Evolutionary conservation across 2,888 invertebrate species (phyloP), one percentile per base, ranked within the genome.

Genomic region (Linyphia triangularis): DNA sequence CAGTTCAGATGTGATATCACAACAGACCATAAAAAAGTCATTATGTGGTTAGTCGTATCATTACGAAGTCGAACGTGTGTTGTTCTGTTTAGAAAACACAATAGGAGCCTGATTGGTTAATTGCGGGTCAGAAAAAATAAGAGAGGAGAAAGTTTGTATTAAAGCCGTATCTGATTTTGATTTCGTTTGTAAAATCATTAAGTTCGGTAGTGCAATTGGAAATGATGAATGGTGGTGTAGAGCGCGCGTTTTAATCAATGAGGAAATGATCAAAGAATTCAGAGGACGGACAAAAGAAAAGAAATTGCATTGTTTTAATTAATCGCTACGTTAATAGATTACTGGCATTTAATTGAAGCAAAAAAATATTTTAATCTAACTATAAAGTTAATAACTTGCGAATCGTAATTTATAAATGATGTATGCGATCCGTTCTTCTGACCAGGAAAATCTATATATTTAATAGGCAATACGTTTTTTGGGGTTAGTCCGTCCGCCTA

Each of bases 101-200:
- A 82, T 72, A 70, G 61, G 70, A 19, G 24, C 19, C 30, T 72
- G 82, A 82, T 82, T 82, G 82, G 70, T 51, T 82, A 82, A 82
- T 82, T 82, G 70, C 43, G 22, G 67, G 40, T 78, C 65, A 19
- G 28, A 26, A 19, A 19, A 59, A 37, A 78, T 59, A 77, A 63
- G 33, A 61, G 37, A 63, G 33, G 6, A 19, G 67, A 33, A 67
- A 33, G 65, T 78, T 22, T n/a, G 65, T 43, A 28, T 61, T 77
- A 63, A 63, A 77, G 26, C 37, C 61, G 63, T 37, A 77, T 77
- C 51, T 65, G 77, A 63, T 77, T 77, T 59, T 37, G 61, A 59
- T 77, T 77, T 77, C 61, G 40, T 61, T 72, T 57, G 16, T n/a
- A 4, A n/a, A 63, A 33, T 63, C 77, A 61, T 77, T 77, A 77